phyloP scores from a whole-genome alignment of 2,888 invertebrate species.

The Callyntrura guangdongensis region DNA sequence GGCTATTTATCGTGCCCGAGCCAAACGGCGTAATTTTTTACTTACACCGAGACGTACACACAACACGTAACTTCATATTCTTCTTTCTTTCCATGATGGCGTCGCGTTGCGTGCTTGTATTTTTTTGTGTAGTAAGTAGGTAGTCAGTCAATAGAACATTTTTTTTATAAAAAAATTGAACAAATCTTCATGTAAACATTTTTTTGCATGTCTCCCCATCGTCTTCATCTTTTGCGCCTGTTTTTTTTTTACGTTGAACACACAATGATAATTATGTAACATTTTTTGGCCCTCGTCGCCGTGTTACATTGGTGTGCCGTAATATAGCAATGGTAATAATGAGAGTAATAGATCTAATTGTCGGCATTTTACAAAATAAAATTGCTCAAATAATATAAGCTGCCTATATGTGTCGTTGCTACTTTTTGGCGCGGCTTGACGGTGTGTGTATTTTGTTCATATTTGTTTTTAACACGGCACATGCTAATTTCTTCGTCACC shows the following conservation, averaged over 20 bases:
- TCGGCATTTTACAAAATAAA: slow-evolving; percentile 19
- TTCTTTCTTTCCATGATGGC: not conserved
- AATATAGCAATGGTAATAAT: not conserved
- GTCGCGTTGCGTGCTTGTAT: not conserved
- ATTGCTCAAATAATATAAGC: not conserved
- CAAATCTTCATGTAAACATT: not conserved
- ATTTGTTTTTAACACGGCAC: slow-evolving; percentile 21
- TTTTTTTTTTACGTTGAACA: not conserved
- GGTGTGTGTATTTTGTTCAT: not conserved
- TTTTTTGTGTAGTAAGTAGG: not conserved
- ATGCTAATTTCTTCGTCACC: not conserved
- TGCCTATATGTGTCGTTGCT: not conserved
- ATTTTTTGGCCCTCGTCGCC: not conserved
- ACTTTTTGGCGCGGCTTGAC: no score
- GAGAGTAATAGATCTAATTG: slow-evolving; percentile 23
- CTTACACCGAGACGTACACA: not conserved
- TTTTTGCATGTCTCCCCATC: slow-evolving; percentile 2
- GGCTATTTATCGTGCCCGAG: slow-evolving; percentile 9
- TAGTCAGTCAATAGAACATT: not conserved
- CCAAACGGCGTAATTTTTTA: not conserved
- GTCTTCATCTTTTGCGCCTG: not conserved
- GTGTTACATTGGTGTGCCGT: not conserved
- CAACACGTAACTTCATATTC: no score
- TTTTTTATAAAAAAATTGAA: not conserved
- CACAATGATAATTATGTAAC: slow-evolving; percentile 25